These are phyloP conservation scores for Torymus tubicola DNA, from an alignment of 2,888 invertebrate species.

Conservation along the genomic window DNA sequence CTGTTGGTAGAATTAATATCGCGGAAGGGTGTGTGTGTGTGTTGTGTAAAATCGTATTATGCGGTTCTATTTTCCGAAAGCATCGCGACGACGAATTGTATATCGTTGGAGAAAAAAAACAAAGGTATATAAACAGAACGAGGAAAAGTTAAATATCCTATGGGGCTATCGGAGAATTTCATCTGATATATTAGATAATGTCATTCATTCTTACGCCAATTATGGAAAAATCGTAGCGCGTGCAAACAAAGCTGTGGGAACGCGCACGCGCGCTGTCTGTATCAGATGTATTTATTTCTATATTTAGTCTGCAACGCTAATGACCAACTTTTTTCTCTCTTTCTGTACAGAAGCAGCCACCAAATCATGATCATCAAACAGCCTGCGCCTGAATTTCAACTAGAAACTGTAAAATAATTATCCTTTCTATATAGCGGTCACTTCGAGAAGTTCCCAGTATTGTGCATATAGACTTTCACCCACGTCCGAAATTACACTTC, in stretches of 20 bases:
- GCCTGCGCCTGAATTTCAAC: not conserved
- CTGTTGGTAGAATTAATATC: no score
- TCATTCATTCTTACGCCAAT: constrained; percentile 25
- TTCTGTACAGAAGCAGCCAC: no score
- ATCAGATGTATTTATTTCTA: constrained; percentile 3
- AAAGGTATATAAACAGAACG: no score
- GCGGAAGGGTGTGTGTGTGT: no score
- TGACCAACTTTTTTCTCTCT: not conserved
- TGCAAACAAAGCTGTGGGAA: constrained; percentile 25
- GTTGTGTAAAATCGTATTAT: no score
- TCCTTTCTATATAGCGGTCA: not conserved
- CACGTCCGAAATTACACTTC: not conserved
- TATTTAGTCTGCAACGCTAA: constrained; percentile 14
- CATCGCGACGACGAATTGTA: no score
- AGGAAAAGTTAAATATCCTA: no score
- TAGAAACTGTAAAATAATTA: constrained; percentile 7
- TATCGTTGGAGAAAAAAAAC: no score
- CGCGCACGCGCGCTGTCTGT: not conserved
- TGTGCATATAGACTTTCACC: not conserved
- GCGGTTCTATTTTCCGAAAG: no score
- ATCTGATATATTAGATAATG: constrained; percentile 28
- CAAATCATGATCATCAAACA: no score
- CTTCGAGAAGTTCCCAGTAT: not conserved
- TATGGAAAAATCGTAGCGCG: constrained; percentile 18
- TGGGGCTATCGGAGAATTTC: not conserved